A percentile compares a stretch with the other conserved stretches of the same genome.
phyloP scores from a whole-genome alignment of 2,113 vertebrate species.

The Pterocles orientalis region DNA sequence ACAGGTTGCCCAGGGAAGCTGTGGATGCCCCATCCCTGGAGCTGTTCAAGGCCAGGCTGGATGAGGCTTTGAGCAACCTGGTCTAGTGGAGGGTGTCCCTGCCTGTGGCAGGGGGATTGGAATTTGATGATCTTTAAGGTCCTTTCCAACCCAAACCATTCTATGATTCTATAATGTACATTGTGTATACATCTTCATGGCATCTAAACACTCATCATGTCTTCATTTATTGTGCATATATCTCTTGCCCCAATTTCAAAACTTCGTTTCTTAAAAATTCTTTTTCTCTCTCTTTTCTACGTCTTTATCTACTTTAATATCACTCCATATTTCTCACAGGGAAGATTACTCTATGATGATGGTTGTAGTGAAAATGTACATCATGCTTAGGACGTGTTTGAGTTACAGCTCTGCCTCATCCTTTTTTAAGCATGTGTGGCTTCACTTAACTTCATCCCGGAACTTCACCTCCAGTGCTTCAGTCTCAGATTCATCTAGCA shows the following conservation, averaged over 20 bases:
- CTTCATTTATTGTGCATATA: background rate
- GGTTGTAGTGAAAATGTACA: background rate
- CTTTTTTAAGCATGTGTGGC: background rate
- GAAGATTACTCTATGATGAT: background rate
- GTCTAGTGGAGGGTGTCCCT: too few relatives aligned
- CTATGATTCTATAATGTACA: background rate
- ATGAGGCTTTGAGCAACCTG: too few relatives aligned
- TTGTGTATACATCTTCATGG: background rate
- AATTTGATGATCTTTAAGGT: too few relatives aligned
- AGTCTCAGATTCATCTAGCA: background rate
- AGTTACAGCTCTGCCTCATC: background rate
- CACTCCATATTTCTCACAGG: background rate
- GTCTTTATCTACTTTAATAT: background rate
- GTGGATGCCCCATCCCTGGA: too few relatives aligned
- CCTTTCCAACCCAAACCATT: too few relatives aligned
- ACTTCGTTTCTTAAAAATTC: background rate
- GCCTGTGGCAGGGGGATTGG: too few relatives aligned
- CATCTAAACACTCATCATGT: background rate
- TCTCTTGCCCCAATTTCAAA: background rate
- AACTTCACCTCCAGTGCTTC: background rate
- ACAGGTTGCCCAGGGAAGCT: too few relatives aligned
- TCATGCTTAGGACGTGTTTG: accelerated
- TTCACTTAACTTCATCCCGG: background rate
- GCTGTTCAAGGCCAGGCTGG: too few relatives aligned
- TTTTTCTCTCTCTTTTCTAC: background rate